Conservation (phyloP, 92 coral and sea anemone species). For the Heteractis magnifica region DNA sequence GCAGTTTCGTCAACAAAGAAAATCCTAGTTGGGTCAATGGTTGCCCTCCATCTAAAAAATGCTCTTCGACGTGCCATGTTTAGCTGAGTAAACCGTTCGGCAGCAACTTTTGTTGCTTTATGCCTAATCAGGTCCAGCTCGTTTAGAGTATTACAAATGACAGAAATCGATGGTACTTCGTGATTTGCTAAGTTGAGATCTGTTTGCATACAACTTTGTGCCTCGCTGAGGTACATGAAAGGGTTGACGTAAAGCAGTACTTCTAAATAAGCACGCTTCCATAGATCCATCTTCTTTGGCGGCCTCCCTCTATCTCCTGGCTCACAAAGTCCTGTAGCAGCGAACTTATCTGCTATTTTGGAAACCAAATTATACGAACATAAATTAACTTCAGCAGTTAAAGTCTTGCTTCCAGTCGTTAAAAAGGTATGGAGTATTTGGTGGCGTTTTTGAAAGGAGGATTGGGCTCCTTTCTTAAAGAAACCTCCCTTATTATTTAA, state of each 20-base stretch:
- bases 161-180: slow-evolving; percentile 44
- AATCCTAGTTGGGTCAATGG: slow-evolving; percentile 38
- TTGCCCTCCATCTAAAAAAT: slow-evolving; percentile 37
- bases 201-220: slow-evolving; percentile 21
- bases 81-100: slow-evolving; percentile 45
- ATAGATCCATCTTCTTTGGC: slow-evolving; percentile 30
- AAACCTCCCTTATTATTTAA: slow-evolving; percentile 30
- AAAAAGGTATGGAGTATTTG: slow-evolving; percentile 31
- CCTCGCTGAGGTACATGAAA: slow-evolving; percentile 35
- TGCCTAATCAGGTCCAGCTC: slow-evolving; percentile 37
- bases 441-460: slow-evolving; percentile 32
- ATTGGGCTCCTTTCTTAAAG: slow-evolving; percentile 35
- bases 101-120: slow-evolving; percentile 46
- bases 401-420: slow-evolving; percentile 17
- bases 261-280: slow-evolving; percentile 47
- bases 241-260: slow-evolving; percentile 39
- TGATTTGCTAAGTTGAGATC: slow-evolving; percentile 24
- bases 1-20: slow-evolving; percentile 43
- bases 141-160: slow-evolving; percentile 28
- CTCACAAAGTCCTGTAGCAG: slow-evolving; percentile 29
- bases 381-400: slow-evolving; percentile 23
- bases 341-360: slow-evolving; percentile 38
- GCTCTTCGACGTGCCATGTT: slow-evolving; percentile 43
- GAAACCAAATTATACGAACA: slow-evolving; percentile 29
- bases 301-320: slow-evolving; percentile 43